A percentile compares a stretch with the other conserved stretches of the same genome.
Evolutionary conservation across 2,888 invertebrate species (phyloP).

Genomic region (Caenorhabditis japonica): DNA sequence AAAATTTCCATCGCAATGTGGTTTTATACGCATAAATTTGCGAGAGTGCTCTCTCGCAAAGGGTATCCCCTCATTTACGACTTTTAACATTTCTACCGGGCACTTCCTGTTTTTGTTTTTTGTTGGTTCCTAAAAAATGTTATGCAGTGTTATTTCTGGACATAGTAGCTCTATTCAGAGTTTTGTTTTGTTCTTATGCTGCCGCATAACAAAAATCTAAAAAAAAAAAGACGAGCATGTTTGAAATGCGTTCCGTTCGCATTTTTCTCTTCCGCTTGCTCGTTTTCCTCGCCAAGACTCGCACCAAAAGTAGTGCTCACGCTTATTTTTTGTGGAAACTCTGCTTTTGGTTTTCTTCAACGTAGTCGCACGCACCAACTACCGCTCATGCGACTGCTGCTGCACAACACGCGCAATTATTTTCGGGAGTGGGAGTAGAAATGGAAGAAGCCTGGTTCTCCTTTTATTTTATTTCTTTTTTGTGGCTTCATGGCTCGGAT

Average conservation of each 20-base stretch:
- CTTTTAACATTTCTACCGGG: neutral
- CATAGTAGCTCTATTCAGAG: neutral
- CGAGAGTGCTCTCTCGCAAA: conserved; percentile 6
- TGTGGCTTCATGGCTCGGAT: too few relatives aligned
- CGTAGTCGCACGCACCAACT: too few relatives aligned
- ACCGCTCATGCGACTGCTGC: conserved; percentile 1
- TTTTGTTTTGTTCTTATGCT: neutral
- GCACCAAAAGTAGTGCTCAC: conserved; percentile 33
- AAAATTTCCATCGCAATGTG: neutral
- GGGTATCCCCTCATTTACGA: neutral
- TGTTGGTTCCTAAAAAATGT: neutral
- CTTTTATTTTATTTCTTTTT: conserved; percentile 31
- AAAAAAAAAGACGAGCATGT: conserved; percentile 15
- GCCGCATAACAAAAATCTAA: neutral
- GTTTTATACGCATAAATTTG: conserved; percentile 53
- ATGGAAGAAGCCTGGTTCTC: conserved; percentile 7
- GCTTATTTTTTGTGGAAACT: conserved; percentile 13
- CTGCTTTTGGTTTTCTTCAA: conserved; percentile 29
- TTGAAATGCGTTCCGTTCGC: conserved; percentile 4
- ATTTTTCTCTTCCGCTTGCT: neutral
- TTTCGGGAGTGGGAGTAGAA: conserved; percentile 33
- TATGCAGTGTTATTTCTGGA: neutral
- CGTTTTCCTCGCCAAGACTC: neutral
- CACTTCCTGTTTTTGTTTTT: neutral
- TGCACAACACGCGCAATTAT: conserved; percentile 38